Percentiles rank a stretch among this genome's conserved stretches.
These are phyloP conservation scores for Cheilosia impressa DNA, from an alignment of 2,888 invertebrate species.

Conservation along the genomic window DNA sequence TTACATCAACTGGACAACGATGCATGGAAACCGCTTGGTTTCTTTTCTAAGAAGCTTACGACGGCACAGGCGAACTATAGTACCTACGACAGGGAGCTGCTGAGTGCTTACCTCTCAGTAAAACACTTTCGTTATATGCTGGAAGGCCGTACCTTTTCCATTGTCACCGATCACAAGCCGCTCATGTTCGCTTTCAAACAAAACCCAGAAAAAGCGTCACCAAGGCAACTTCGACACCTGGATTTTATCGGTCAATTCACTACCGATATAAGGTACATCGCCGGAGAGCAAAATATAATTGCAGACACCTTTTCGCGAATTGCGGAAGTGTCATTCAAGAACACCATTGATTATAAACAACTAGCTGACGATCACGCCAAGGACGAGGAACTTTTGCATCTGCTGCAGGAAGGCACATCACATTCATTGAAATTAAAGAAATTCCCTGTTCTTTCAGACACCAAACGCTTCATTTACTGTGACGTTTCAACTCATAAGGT, in stretches of 20 bases:
- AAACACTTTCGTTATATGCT: neutral
- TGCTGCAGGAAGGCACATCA: conserved; percentile 13
- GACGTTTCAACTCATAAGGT: conserved; percentile 1
- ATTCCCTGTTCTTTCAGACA: conserved; percentile 17
- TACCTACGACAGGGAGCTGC: conserved; percentile 1
- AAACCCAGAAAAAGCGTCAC: conserved; percentile 6
- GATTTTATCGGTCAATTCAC: conserved; percentile 14
- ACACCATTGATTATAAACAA: conserved; percentile 14
- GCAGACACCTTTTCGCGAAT: conserved; percentile 17
- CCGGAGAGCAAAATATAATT: conserved; percentile 5
- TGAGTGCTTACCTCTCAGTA: neutral
- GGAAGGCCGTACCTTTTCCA: neutral
- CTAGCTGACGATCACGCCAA: conserved; percentile 11
- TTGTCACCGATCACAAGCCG: too few species aligned
- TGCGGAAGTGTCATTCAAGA: conserved; percentile 30
- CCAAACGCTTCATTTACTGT: conserved; percentile 4
- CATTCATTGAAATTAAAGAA: conserved; percentile 19
- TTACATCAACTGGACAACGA: neutral
- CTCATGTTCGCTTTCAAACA: neutral
- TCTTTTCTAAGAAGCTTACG: too few species aligned
- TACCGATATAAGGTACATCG: conserved; percentile 11
- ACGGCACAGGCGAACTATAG: neutral
- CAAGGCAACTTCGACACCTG: conserved; percentile 21
- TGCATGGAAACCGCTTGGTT: neutral
- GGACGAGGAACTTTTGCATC: conserved; percentile 20